Evolutionary conservation across 2,888 invertebrate species (phyloP), one percentile per base, ranked within the genome.

Genomic region (Ophion costatus): DNA sequence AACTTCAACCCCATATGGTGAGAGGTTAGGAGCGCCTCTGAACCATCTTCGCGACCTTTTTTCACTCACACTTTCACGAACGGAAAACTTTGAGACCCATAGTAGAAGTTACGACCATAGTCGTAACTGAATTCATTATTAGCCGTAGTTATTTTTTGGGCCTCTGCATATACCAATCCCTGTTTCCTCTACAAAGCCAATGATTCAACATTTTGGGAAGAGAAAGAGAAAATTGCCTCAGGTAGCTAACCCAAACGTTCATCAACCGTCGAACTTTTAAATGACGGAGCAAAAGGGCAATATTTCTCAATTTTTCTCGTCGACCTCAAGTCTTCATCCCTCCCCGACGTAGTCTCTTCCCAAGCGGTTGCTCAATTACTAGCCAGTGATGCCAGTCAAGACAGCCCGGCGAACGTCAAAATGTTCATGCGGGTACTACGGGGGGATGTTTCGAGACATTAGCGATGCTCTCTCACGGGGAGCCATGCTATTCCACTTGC

Each of bases 401-500:
- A 51, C 11, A 51, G 51, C 17, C 51, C 51, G 5, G 24, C 77
- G 71, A 42, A 20, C 22, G 51, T 57, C 20, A n/a, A 20, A 67
- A 59, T 22, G 61, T 11, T 61, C 64, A 84, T 84, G 83, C 83
- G 83, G 83, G 83, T 81, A 70, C 9, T 1, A n/a, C 63, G 64
- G 57, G 61, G 51, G 51, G 51, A 51, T 14, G 5, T 51, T 24
- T 51, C 51, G 51, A 51, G 69, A 69, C 69, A 51, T 51, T 10
- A 20, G 69, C 2, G 42, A 67, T 24, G 45, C 67, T 42, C 45
- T 42, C 24, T 20, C 67, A 24, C 4, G 17, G 4, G 14, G 4
- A 51, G 14, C 38, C 38, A 38, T 38, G 38, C 38, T 9, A 38
- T 38, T 38, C 38, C 6, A 38, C 38, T 38, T 38, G 38, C 9